phyloP scores from a whole-genome alignment of 2,888 invertebrate genomes.

The Lochmaea crataegi region DNA sequence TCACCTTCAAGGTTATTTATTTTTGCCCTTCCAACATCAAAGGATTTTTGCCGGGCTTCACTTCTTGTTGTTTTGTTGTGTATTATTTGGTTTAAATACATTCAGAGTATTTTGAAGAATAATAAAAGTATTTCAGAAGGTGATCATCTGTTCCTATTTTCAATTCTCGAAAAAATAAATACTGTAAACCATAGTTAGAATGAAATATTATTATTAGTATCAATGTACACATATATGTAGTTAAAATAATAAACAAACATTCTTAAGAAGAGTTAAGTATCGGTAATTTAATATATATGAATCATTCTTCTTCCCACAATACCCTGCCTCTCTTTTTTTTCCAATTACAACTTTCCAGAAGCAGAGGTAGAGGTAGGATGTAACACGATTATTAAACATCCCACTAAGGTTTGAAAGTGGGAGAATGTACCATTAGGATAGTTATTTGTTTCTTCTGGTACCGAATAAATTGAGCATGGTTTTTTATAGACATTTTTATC shows the following conservation, averaged over 20 bases:
- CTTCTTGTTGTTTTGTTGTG: too few relatives aligned
- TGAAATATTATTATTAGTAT: too few relatives aligned
- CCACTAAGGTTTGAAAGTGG: not conserved
- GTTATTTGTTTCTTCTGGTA: not conserved
- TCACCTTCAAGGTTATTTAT: too few relatives aligned
- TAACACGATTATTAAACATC: not conserved
- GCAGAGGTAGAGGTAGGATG: conserved; percentile 2
- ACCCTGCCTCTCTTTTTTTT: not conserved
- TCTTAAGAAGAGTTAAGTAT: not conserved
- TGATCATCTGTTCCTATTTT: too few relatives aligned
- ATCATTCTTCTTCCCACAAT: conserved; percentile 13
- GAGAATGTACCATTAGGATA: not conserved
- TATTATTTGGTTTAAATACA: too few relatives aligned
- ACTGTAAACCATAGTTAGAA: too few relatives aligned
- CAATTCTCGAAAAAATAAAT: too few relatives aligned
- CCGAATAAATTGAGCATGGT: not conserved
- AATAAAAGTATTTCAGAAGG: too few relatives aligned
- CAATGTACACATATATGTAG: not conserved
- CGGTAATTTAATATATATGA: not conserved
- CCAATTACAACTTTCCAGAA: not conserved
- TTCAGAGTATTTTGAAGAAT: too few relatives aligned
- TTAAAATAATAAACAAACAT: not conserved
- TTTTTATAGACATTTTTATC: not conserved
- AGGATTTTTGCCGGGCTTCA: too few relatives aligned
- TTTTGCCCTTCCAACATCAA: too few relatives aligned